These are phyloP conservation scores for Anguilla marmorata DNA, from an alignment of 2,797 vertebrate genomes.

Conservation along the genomic window DNA sequence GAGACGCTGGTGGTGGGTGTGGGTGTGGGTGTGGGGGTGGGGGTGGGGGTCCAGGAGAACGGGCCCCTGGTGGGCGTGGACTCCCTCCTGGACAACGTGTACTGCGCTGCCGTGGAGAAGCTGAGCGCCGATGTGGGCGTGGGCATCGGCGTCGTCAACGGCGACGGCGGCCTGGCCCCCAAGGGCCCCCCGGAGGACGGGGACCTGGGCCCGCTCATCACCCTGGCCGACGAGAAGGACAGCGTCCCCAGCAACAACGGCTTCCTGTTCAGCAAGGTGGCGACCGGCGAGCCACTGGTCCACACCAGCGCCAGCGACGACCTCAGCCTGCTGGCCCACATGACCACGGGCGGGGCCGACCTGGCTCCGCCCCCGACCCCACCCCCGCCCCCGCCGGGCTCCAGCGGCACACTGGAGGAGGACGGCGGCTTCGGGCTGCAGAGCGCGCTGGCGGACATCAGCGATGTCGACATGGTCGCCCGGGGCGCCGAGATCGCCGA, in stretches of 20 bases:
- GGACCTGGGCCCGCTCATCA: slow-evolving; percentile 93
- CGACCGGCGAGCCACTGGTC: slow-evolving; percentile 84
- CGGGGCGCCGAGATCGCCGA: slow-evolving; percentile 84
- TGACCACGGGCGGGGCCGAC: slow-evolving; percentile 84
- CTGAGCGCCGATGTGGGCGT: slow-evolving; percentile 87
- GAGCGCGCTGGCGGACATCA: slow-evolving; percentile 87
- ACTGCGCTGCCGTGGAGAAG: slow-evolving; percentile 93
- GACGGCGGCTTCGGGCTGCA: slow-evolving; percentile 93
- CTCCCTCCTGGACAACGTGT: slow-evolving; percentile 91
- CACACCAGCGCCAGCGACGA: slow-evolving; percentile 86
- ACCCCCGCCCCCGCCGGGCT: slow-evolving; percentile 38
- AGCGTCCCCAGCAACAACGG: slow-evolving; percentile 86
- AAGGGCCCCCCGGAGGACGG: slow-evolving; percentile 88
- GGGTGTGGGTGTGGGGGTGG: slow-evolving; percentile 48
- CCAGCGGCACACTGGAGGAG: slow-evolving; percentile 76
- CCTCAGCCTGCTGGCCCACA: slow-evolving; percentile 92
- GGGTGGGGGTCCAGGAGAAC: slow-evolving; percentile 72
- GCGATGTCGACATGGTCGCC: slow-evolving; percentile 76
- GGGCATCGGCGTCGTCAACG: slow-evolving; percentile 81
- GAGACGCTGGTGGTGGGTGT: slow-evolving; percentile 78
- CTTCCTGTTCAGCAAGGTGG: slow-evolving; percentile 94
- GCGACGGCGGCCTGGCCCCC: slow-evolving; percentile 87
- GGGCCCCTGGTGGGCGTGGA: slow-evolving; percentile 93
- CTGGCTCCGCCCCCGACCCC: slow-evolving; percentile 79
- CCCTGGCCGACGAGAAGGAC: slow-evolving; percentile 95